Evolutionary conservation across 2,797 vertebrate species (phyloP).

Genomic region (Apodemus agrarius): DNA sequence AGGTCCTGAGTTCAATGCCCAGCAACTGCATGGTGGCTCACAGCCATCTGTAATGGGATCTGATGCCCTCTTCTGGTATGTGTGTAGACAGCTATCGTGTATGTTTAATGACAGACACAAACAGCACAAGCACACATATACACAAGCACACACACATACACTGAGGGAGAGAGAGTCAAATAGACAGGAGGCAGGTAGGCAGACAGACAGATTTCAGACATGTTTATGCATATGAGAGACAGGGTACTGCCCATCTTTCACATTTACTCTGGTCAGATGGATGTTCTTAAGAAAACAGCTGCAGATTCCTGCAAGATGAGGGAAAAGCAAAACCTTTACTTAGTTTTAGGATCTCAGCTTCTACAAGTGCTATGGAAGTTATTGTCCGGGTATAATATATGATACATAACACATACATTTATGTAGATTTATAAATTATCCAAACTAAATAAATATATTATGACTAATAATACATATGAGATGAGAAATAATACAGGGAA

Average conservation of each 20-base stretch:
- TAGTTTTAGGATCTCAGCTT: not conserved
- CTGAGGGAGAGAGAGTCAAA: not conserved
- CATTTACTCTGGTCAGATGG: not conserved
- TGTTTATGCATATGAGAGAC: not conserved
- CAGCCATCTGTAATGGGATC: no score
- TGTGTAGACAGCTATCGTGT: no score
- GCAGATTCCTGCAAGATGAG: no score
- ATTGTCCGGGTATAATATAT: not conserved
- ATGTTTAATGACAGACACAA: not conserved
- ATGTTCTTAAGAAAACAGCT: not conserved
- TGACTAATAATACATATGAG: not conserved
- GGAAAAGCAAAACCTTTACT: not conserved
- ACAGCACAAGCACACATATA: no score
- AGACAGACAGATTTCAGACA: not conserved
- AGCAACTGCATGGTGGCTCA: no score
- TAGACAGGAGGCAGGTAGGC: not conserved
- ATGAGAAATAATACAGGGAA: not conserved
- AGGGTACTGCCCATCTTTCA: not conserved
- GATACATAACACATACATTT: not conserved
- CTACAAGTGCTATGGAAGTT: not conserved
- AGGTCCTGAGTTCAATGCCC: no score
- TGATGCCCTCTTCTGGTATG: no score
- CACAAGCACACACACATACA: not conserved
- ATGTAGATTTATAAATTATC: not conserved
- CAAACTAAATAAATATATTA: not conserved